Evolutionary conservation across 2,797 vertebrate genomes (phyloP).

Genomic region (Neomorphus geoffroyi): DNA sequence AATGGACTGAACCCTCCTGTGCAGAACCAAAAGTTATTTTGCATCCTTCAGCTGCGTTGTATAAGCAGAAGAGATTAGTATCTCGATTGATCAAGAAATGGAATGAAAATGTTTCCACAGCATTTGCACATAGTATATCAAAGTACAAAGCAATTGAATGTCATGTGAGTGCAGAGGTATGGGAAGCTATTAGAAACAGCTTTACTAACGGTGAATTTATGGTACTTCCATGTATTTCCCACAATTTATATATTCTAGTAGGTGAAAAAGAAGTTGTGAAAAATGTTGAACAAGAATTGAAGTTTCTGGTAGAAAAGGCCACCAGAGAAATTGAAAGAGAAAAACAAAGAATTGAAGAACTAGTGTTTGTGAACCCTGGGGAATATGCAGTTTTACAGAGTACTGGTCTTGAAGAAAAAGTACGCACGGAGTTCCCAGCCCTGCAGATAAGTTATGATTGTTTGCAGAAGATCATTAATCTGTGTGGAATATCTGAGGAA

Average conservation of each 20-base stretch:
- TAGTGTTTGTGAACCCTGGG: slow-evolving; percentile 48
- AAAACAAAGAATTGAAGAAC: slow-evolving; percentile 66
- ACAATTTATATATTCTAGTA: slow-evolving; percentile 69
- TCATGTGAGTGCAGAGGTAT: slow-evolving; percentile 38
- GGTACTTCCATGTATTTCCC: slow-evolving; percentile 42
- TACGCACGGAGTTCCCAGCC: slow-evolving; percentile 57
- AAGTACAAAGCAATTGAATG: slow-evolving; percentile 71
- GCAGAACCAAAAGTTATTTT: slow-evolving; percentile 66
- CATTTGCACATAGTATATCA: slow-evolving; percentile 73
- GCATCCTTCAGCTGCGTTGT: slow-evolving; percentile 73
- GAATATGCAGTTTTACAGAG: slow-evolving; percentile 76
- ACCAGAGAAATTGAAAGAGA: slow-evolving; percentile 75
- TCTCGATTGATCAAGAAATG: slow-evolving; percentile 73
- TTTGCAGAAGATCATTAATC: slow-evolving; percentile 47
- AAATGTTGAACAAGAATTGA: slow-evolving; percentile 61
- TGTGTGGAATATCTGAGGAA: slow-evolving; percentile 78
- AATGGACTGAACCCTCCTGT: slow-evolving; percentile 45
- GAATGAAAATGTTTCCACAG: slow-evolving; percentile 47
- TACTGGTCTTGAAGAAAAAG: slow-evolving; percentile 60
- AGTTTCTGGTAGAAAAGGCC: slow-evolving; percentile 54
- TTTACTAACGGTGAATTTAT: slow-evolving; percentile 62
- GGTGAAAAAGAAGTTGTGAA: slow-evolving; percentile 74
- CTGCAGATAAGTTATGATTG: slow-evolving; percentile 71
- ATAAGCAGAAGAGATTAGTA: slow-evolving; percentile 68
- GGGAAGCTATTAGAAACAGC: slow-evolving; percentile 70